Conservation (phyloP, 2,797 vertebrate species). For the Amniataba percoides region DNA sequence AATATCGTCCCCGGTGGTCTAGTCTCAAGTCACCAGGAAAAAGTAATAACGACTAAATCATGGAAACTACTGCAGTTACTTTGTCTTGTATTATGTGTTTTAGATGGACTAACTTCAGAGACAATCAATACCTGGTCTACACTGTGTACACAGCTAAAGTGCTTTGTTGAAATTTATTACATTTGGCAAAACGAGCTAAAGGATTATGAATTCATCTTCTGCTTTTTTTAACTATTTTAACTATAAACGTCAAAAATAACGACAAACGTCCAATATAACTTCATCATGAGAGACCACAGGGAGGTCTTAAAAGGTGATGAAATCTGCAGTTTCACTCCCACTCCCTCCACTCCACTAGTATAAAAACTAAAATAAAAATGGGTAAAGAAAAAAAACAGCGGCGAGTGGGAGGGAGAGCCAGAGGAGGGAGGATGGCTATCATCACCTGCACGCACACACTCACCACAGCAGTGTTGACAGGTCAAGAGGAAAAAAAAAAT, state of each 20-base stretch:
- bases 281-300: conserved; percentile 18
- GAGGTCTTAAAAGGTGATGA: conserved; percentile 17
- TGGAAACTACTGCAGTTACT: background rate
- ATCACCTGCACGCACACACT: conserved; percentile 35
- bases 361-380: conserved; percentile 17
- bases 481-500: conserved; percentile 45
- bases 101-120: background rate
- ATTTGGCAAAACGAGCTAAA: background rate
- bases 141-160: background rate
- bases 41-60: conserved; percentile 1
- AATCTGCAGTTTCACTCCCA: conserved; percentile 43
- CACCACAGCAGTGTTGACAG: conserved; percentile 45
- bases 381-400: conserved; percentile 23
- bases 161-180: background rate
- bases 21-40: conserved; percentile 14
- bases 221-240: background rate
- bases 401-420: conserved; percentile 19
- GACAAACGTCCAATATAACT: background rate
- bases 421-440: conserved; percentile 24
- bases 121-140: background rate
- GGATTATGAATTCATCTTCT: background rate
- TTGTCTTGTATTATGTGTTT: background rate
- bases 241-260: conserved; percentile 12
- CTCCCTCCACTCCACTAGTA: conserved; percentile 19
- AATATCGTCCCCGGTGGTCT: background rate